A percentile compares a stretch with the other conserved stretches of the same genome.
These are phyloP conservation scores for Campylomormyrus numenius DNA, from an alignment of 2,113 vertebrate species.

Conservation along the genomic window DNA sequence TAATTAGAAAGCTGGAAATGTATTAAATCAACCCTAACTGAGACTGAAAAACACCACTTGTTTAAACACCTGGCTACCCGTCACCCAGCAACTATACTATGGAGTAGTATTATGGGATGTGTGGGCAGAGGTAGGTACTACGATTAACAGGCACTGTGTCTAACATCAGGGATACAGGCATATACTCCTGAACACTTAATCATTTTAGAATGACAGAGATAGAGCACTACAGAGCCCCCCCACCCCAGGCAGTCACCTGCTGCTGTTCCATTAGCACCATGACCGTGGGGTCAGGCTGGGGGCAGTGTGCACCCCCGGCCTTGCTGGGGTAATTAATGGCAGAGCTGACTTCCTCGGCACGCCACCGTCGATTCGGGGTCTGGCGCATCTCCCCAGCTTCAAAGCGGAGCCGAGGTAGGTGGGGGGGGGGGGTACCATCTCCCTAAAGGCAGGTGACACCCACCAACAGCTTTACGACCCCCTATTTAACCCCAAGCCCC, in stretches of 20 bases:
- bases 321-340: background rate
- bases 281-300: conserved; percentile 3
- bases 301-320: background rate
- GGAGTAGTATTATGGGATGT: background rate
- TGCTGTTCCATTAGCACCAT: conserved; percentile 14
- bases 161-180: background rate
- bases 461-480: background rate
- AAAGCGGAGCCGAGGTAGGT: background rate
- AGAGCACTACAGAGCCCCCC: background rate
- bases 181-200: background rate
- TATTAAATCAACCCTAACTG: background rate
- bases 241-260: conserved; percentile 9
- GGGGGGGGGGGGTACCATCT: background rate
- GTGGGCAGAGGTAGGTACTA: background rate
- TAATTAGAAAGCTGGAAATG: background rate
- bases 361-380: background rate
- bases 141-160: background rate
- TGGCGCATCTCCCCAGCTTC: background rate
- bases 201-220: background rate
- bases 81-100: background rate
- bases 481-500: background rate
- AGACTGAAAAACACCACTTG: background rate
- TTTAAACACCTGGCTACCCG: background rate
- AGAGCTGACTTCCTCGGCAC: background rate
- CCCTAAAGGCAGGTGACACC: background rate